Evolutionary conservation across 2,888 invertebrate species (phyloP), one percentile per base, ranked within the genome.

Genomic region (Lochmaea crataegi): DNA sequence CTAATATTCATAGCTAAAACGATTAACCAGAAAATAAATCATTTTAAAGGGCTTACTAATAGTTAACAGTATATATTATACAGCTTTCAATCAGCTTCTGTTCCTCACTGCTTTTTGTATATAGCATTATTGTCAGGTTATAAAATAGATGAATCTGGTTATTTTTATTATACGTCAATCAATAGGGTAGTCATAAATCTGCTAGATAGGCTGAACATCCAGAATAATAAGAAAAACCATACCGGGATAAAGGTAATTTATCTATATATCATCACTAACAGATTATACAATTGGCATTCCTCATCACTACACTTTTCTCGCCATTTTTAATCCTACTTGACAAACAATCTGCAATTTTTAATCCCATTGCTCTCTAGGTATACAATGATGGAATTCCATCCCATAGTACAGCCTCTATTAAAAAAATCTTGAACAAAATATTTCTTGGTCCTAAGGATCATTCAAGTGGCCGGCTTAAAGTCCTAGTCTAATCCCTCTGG

Each of bases 1-100:
- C 45, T 65, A 32, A 71, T 18, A 53, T 45, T 51, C 32, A 57
- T 38, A 57, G 65, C 48, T 71, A 70, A 75, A 18, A 53, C 18
- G 18, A 42, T 63, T 42, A 42, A 63, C 38, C 80, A 82, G 80
- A 81, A 81, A 81, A 81, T 80, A 79, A 81, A 81, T 80, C 78
- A 82, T 80, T 72, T 66, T 66, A 63, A 38, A 53, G 76, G 70
- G 76, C 77, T 76, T 75, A 77, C 72, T 64, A 69, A 68, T 63
- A 51, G 63, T 45, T 65, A 66, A 32, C 61, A 14, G 38, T 58
- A 67, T 60, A 38, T 41, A 42, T 3, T 71, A 41, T 48, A 70
- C 26, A 16, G 64, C 70, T 71, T 65, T 66, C 32, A 65, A 51
- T 38, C 42, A 61, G 68, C 69, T 75, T 71, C 61, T 68, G 45